Conservation (phyloP, 1,140 invertebrate genomes). For the Drosophila novamexicana region DNA sequence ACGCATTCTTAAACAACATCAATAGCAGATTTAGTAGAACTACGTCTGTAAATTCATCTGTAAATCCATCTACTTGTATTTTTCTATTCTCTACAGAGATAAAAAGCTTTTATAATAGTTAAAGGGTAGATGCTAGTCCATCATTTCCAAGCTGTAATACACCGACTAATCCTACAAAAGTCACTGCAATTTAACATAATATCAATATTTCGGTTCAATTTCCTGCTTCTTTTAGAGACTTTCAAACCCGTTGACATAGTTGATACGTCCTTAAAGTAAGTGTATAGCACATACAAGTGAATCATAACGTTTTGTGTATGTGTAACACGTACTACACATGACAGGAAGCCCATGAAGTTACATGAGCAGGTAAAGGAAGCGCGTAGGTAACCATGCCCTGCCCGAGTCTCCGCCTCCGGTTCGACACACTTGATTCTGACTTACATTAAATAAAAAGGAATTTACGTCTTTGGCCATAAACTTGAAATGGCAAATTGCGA, state of each 20-base stretch:
- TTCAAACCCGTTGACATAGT: too few species aligned
- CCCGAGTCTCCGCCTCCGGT: neutral
- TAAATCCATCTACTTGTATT: too few species aligned
- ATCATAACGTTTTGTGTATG: slow-evolving; percentile 34
- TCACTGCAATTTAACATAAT: too few species aligned
- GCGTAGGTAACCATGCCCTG: slow-evolving; percentile 1
- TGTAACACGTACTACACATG: slow-evolving; percentile 38
- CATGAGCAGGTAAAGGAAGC: slow-evolving; percentile 15
- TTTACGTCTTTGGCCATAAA: slow-evolving; percentile 71
- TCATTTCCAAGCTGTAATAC: too few species aligned
- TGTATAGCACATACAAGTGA: neutral
- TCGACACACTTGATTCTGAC: slow-evolving; percentile 35
- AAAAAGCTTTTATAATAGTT: too few species aligned
- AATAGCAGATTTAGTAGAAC: too few species aligned
- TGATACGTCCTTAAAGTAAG: neutral
- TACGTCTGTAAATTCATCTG: too few species aligned
- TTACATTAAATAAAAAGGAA: slow-evolving; percentile 73
- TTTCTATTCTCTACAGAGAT: too few species aligned
- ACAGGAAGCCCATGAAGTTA: slow-evolving; percentile 37
- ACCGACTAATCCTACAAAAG: too few species aligned
- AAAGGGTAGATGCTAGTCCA: too few species aligned
- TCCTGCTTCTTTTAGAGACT: neutral
- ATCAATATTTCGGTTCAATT: too few species aligned
- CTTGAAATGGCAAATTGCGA: slow-evolving; percentile 50
- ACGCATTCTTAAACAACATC: too few species aligned